Percentiles rank a stretch among this genome's conserved stretches.
phyloP scores from a whole-genome alignment of 2,888 invertebrate species.

The Cheilosia soror region DNA sequence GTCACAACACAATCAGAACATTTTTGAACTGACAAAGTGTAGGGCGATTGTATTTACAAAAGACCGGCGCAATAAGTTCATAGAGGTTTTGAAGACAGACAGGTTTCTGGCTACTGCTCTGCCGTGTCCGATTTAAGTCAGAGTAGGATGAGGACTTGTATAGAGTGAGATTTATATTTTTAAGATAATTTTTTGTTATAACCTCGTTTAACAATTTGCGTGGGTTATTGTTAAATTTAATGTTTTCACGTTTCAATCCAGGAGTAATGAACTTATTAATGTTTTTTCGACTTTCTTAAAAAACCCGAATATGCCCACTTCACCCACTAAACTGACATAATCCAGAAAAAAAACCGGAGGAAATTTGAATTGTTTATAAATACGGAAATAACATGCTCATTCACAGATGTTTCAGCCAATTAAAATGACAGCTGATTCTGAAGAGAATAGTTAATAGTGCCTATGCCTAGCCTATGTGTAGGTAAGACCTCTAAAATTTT shows the following conservation, averaged over 20 bases:
- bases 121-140: slow-evolving; percentile 2
- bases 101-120: not conserved
- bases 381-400: not conserved
- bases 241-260: slow-evolving; percentile 11
- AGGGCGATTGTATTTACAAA: not conserved
- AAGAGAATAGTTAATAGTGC: no score
- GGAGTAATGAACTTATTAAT: slow-evolving; percentile 43
- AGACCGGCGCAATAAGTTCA: no score
- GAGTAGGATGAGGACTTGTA: slow-evolving; percentile 3
- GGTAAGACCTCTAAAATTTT: no score
- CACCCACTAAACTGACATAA: no score
- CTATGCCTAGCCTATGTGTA: no score
- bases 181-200: slow-evolving; percentile 19
- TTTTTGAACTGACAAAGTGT: not conserved
- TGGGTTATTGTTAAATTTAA: slow-evolving; percentile 23
- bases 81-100: no score
- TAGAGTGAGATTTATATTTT: slow-evolving; percentile 32
- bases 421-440: no score
- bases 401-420: no score
- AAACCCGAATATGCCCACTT: no score
- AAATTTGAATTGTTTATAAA: no score
- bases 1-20: not conserved
- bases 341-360: no score
- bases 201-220: slow-evolving; percentile 16
- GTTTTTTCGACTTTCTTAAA: no score